phyloP scores from a whole-genome alignment of 2,113 vertebrate species.

The Cinclus cinclus region DNA sequence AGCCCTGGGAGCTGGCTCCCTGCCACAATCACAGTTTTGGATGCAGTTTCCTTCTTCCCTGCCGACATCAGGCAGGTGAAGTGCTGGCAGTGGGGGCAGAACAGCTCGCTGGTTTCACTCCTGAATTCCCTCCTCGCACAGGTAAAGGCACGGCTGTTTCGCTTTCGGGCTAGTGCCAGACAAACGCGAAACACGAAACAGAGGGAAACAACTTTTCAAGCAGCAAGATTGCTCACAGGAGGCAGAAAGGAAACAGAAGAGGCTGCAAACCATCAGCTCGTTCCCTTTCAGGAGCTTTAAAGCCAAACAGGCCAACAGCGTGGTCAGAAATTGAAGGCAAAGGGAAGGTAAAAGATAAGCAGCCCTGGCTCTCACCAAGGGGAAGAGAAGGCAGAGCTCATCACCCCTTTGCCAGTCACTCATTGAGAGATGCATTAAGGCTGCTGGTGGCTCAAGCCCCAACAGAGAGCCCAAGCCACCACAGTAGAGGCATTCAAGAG shows the following conservation, averaged over 20 bases:
- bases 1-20: not conserved
- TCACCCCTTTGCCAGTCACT: not conserved
- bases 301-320: not conserved
- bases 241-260: not conserved
- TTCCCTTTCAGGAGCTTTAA: not conserved
- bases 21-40: not conserved
- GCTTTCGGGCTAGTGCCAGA: not conserved
- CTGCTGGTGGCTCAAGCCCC: not conserved
- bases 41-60: not conserved
- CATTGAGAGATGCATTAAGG: not conserved
- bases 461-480: not conserved
- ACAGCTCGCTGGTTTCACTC: not conserved
- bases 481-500: not conserved
- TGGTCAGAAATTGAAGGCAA: not conserved
- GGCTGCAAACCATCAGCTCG: not conserved
- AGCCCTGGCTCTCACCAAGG: not conserved
- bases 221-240: not conserved
- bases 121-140: fast-evolving
- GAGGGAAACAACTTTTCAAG: not conserved
- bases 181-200: fast-evolving
- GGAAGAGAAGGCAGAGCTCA: not conserved
- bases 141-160: fast-evolving
- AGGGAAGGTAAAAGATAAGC: not conserved
- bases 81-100: fast-evolving
- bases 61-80: not conserved